Evolutionary conservation across 2,888 invertebrate species (phyloP), one percentile per base, ranked within the genome.

Genomic region (Sycophila texana): DNA sequence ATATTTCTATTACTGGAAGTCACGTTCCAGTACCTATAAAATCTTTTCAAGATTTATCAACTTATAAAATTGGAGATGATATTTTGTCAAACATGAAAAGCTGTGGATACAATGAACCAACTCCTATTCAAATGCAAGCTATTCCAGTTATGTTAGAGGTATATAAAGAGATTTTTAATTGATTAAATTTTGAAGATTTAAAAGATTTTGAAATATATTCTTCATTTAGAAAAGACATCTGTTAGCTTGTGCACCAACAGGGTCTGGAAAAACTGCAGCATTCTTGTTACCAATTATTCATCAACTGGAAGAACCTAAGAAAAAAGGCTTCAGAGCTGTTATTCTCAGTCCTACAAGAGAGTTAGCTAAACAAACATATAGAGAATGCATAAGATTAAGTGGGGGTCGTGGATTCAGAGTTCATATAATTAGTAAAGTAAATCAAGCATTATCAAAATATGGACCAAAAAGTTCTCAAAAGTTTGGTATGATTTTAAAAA

Each of bases 231-330:
- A 94, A 60, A 93, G 97, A 70, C 96, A 98, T 88, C 91, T 99
- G 51, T 92, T 99, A 86, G 98, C 97, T 0, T 98, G 97, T 89
- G 99, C 99, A 0, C 99, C 99, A 0, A 99, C 99, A 0, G 99
- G 99, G 1, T 98, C 98, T 0, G 99, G 99, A 12, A 99, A 99
- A 91, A 99, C 99, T 0, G 95, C 97, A 0, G 98, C 99, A 0
- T 99, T 99, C 91, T 92, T 99, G 0, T 89, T 98, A 4, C 99
- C 99, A 0, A 92, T 99, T 13, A 93, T 99, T 51, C 95, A 97
- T 86, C 91, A 93, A 0, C 92, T 99, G 58, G 93, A 93, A 18
- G 92, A 92, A 58, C 96, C 95, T 0, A 91, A 92, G 83, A 94
- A 94, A 70, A 92, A 93, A 26, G 98, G 98, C 0, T 95, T 97